Evolutionary conservation across 2,797 vertebrate genomes (phyloP).

Genomic region (Steatocranus sp.): DNA sequence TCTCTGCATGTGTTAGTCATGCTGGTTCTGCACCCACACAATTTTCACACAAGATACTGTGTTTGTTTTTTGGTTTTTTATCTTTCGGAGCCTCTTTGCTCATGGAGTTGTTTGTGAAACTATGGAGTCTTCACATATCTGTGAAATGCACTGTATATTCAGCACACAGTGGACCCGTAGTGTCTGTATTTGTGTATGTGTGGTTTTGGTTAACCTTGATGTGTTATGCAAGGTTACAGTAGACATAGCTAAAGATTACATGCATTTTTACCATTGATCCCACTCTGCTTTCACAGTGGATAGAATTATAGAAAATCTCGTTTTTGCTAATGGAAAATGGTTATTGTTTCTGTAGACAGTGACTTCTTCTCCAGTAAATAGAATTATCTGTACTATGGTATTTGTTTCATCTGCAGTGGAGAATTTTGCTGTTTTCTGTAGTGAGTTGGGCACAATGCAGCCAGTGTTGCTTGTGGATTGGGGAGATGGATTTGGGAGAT

Average conservation of each 20-base stretch:
- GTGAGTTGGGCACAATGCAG: conserved; percentile 35
- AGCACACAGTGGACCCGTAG: background rate
- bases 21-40: conserved; percentile 52
- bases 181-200: background rate
- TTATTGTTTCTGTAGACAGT: background rate
- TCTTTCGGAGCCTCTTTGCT: background rate
- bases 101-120: background rate
- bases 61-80: conserved; percentile 11
- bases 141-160: background rate
- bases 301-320: background rate
- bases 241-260: background rate
- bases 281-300: background rate
- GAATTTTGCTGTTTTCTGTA: conserved; percentile 1
- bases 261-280: background rate
- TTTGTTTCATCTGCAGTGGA: conserved; percentile 2
- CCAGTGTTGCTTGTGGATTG: conserved; percentile 38
- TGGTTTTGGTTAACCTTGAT: background rate
- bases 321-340: background rate
- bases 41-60: conserved; percentile 39
- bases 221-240: background rate
- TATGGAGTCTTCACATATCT: background rate
- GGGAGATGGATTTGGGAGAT: conserved; percentile 55
- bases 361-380: background rate
- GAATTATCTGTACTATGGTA: background rate
- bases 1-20: conserved; percentile 64